Evolutionary conservation across 2,888 invertebrate species (phyloP), one percentile per base, ranked within the genome.

Genomic region (Automeris io): DNA sequence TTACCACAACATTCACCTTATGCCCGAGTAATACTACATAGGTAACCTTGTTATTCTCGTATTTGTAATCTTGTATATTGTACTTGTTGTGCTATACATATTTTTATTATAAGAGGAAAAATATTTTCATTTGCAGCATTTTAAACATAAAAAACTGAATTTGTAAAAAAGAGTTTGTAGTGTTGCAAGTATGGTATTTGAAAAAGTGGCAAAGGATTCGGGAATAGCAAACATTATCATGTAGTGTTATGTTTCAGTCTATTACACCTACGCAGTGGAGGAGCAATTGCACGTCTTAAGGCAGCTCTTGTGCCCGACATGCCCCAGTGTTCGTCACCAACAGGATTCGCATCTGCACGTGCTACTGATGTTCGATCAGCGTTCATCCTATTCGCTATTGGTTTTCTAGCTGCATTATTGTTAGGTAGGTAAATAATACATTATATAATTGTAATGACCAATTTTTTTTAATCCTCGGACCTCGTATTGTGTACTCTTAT

Each of bases 301-400:
- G 66, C 73, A 0, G 75, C 73, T 2, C 49, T 86, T 42, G 80
- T 83, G 2, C 85, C 86, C 0, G 73, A 75, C 5, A 87, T 90
- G 83, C 88, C 89, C 0, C 78, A 81, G 40, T 90, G 90, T 49
- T 71, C 76, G 1, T 81, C 86, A 1, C 77, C 82, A 0, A 79
- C 83, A 0, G 88, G 87, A 0, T 90, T 90, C 45, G 86, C 89
- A 11, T 90, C 89, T 2, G 90, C 90, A 0, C 70, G 88, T 22
- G 76, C 90, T 0, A 73, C 87, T 0, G 90, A 91, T 51, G 89
- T 91, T 1, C 85, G 85, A 37, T 89, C 90, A 0, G 90, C 90
- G 0, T 86, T 90, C 1, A 61, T 87, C 1, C 63, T 87, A 3
- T 88, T 90, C 2, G 49, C 75, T 1, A 53, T 76, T 3, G 91